Base-by-base conservation (phyloP, 2,113 vertebrate genomes). In the Synodontis membranacea region DNA sequence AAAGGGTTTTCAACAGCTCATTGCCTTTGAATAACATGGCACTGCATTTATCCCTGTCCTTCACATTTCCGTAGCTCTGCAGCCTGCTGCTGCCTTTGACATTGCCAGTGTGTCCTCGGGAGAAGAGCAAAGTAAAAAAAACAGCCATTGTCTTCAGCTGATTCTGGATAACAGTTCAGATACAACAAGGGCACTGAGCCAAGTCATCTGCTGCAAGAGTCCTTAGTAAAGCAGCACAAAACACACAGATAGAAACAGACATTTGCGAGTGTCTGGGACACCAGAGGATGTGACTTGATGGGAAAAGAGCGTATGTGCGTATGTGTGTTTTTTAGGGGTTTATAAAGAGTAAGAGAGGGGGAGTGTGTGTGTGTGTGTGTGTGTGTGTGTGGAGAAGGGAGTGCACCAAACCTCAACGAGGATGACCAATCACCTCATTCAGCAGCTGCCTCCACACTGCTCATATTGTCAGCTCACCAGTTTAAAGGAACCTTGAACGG, bases 391-490 rank as follows among this genome's bases (percentile, higher is more conserved):
- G 85, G 82, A 52, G 60, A 75, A 84, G 86, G 84, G 86, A 87
- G 88, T 91, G 93, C 93, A 93, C 93, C 91, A 94, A 92, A 94
- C 92, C 93, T 95, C 90, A 89, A 90, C 89, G 91, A 95, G 92
- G 92, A 93, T 93, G 89, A 94, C 93, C 95, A 95, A 95, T 95
- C 94, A 94, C 93, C 93, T 93, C 93, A 95, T 95, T 95, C 93
- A 94, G 93, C 91, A 93, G 92, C 93, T 94, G 94, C 93, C 92
- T 94, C 94, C 93, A 93, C 93, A 94, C 93, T 94, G 94, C 94
- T 95, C 94, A 95, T 95, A 95, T 95, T 96, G 95, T 95, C 94
- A 95, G 95, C 92, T 93, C 93, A 76, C 92, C 93, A 93, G 95
- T 95, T 94, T 95, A 94, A 95, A 95, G 93, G 91, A 94, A 95